Evolutionary conservation across 2,888 invertebrate species (phyloP), one percentile per base, ranked within the genome.

Genomic region (Synergus umbraculus): DNA sequence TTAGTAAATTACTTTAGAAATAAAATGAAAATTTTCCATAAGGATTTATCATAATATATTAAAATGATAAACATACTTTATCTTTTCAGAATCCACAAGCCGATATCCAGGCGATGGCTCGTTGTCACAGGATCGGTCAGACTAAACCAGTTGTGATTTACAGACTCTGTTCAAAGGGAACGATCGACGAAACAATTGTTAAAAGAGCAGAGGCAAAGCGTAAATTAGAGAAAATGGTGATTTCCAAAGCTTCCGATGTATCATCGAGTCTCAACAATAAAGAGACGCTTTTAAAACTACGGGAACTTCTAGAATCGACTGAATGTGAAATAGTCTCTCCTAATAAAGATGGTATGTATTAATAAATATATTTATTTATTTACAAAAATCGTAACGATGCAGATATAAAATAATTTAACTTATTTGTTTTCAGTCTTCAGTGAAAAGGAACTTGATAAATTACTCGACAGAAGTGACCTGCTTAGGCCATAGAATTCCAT

Each of bases 91-190:
- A 96, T 91, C 96, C 96, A 5, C 95, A 95, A 91, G 92, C 88
- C 66, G 96, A 96, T 89, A 92, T 95, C 37, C 96, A 96, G 91
- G 96, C 96, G 0, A 95, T 95, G 93, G 96, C 96, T 86, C 92
- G 96, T 65, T 95, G 95, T 87, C 96, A 96, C 88, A 92, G 96
- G 76, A 95, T 96, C 82, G 96, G 96, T 0, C 96, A 96, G 92
- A 94, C 93, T 0, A 94, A 93, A 83, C 95, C 96, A 1, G 96
- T 96, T 8, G 92, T 95, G 73, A 93, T 96, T 0, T 96, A 95
- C 86, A 93, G 94, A 22, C 87, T 94, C 0, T 93, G 95, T 63
- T 93, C 94, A 0, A 94, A 93, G 82, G 94, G 94, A 82, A 95
- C 96, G 0, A 92, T 96, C 41, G 96, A 96, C 88, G 95, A 96